Conservation (phyloP, 2,797 vertebrate species). For the Lemur catta region DNA sequence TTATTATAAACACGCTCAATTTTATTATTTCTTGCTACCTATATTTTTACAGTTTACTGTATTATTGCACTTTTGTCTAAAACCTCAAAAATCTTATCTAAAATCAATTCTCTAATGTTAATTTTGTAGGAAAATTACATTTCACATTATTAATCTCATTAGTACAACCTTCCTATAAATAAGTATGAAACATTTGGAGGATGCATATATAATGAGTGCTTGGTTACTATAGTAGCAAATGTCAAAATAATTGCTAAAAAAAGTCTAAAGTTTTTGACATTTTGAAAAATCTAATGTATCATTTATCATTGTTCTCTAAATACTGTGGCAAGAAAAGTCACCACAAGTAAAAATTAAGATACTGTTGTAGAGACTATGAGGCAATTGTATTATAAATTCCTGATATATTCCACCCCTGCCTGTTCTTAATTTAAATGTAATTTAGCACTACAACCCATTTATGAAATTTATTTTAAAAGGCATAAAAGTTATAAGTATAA, state of each 20-base stretch:
- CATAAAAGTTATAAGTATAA: conserved; percentile 57
- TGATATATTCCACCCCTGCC: conserved; percentile 86
- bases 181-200: conserved; percentile 54
- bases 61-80: conserved; percentile 51
- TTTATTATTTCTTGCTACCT: background rate
- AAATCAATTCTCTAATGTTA: conserved; percentile 43
- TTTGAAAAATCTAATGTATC: background rate
- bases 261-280: conserved; percentile 16
- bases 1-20: conserved; percentile 14
- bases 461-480: conserved; percentile 82
- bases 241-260: conserved; percentile 37
- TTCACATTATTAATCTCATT: conserved; percentile 57
- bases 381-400: conserved; percentile 42
- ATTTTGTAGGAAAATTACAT: conserved; percentile 62
- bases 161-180: conserved; percentile 67
- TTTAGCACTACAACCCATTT: conserved; percentile 83
- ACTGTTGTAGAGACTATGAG: background rate
- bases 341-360: conserved; percentile 48
- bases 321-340: background rate
- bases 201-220: background rate
- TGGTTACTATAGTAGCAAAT: conserved; percentile 51
- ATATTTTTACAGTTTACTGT: conserved; percentile 31
- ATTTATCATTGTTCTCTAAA: conserved; percentile 22
- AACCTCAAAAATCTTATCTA: conserved; percentile 29
- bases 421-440: conserved; percentile 79